A percentile compares a stretch with the other conserved stretches of the same genome.
Conservation (phyloP, 2,113 vertebrate species). For the cattle (Bos taurus) region DNA sequence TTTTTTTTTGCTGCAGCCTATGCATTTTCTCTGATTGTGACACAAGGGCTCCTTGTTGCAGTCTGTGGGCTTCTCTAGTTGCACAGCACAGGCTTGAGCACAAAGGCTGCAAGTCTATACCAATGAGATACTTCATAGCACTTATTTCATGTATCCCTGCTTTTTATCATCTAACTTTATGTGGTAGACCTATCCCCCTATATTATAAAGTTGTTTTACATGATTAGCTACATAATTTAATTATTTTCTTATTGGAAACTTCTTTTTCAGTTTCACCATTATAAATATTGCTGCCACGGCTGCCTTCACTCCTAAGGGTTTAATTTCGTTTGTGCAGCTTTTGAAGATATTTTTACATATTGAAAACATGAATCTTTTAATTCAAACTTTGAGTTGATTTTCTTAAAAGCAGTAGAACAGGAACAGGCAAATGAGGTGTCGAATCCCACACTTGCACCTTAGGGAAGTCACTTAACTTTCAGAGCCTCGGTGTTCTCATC, state of each 20-base stretch:
- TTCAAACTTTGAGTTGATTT: background rate
- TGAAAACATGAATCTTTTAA: background rate
- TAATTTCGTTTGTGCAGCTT: background rate
- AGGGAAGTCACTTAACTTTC: background rate
- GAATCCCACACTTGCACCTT: background rate
- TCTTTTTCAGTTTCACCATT: background rate
- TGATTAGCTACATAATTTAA: background rate
- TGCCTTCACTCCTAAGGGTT: background rate
- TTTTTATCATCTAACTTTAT: background rate
- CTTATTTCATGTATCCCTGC: background rate
- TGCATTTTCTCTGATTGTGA: background rate
- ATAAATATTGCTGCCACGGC: background rate
- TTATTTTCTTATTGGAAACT: background rate
- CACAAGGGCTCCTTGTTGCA: background rate
- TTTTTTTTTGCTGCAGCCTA: background rate
- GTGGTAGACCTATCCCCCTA: background rate
- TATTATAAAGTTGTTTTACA: background rate
- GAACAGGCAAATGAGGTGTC: background rate
- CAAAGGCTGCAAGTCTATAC: background rate
- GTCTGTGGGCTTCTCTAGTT: background rate
- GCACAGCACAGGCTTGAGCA: accelerated
- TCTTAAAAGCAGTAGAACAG: background rate
- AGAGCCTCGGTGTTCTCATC: background rate
- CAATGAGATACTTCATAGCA: background rate
- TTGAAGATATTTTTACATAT: background rate